Percentiles rank a stretch among this genome's conserved stretches.
These are phyloP conservation scores for Gobio gobio DNA, from an alignment of 2,113 vertebrate species.

Conservation along the genomic window DNA sequence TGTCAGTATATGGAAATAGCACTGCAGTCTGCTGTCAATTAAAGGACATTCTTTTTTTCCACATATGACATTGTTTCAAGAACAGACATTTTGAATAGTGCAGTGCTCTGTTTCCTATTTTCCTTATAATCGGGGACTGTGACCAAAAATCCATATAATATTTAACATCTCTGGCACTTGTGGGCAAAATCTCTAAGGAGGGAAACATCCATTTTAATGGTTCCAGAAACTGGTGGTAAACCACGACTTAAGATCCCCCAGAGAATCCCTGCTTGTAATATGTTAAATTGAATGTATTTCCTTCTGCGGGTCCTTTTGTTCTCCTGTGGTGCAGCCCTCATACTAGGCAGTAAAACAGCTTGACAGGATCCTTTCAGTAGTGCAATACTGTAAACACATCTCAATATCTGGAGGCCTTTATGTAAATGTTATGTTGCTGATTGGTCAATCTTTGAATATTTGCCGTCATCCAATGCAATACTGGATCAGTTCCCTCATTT, in stretches of 20 bases:
- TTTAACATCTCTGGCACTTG: conserved; percentile 4
- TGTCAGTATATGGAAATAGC: neutral
- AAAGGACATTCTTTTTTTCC: neutral
- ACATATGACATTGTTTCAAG: neutral
- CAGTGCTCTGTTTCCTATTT: neutral
- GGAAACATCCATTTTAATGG: neutral
- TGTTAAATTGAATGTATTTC: neutral
- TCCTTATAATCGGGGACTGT: neutral
- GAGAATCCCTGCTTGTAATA: neutral
- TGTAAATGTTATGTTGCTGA: neutral
- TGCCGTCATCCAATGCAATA: neutral
- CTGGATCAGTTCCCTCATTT: neutral
- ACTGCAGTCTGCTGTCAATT: neutral
- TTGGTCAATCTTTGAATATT: neutral
- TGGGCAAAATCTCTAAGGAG: neutral
- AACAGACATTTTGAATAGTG: neutral
- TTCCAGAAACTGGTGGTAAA: conserved; percentile 22
- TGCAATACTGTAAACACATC: neutral
- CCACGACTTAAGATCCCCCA: neutral
- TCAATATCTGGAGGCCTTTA: neutral
- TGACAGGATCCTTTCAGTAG: neutral
- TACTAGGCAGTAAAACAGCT: neutral
- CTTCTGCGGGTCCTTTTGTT: neutral
- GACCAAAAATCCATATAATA: conserved; percentile 11
- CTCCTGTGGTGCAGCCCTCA: neutral